Base-by-base conservation (phyloP, 2,797 vertebrate species). In the Rallus crepitans region DNA sequence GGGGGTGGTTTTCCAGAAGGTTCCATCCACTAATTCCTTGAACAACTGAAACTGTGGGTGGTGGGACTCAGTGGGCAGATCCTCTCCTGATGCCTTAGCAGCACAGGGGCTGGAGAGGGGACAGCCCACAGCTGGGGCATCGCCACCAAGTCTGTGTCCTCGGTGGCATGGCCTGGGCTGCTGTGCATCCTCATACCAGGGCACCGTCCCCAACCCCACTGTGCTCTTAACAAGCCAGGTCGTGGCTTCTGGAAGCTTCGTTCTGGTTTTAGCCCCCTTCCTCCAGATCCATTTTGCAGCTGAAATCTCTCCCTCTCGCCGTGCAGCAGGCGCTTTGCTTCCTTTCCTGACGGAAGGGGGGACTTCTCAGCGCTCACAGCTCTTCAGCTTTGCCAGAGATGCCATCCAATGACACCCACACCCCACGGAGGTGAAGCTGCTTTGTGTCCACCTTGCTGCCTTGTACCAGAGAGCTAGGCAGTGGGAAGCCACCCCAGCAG, bases 151-250 rank as follows among this genome's bases (percentile, higher is more conserved):
- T 23, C 59, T 24, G 11, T 5, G 17, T 24, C 68, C 37, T 75
- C 0, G 0, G 60, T 56, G 53, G 53, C 70, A 59, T 6, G 20
- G 12, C 40, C 42, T 23, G 56, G 17, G n/a, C 47, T 23, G 30
- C 37, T 0, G 2, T 11, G 31, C 28, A 6, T 19, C 70, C 55
- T 52, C 17, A 2, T 5, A 27, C 23, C 48, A 24, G 0, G 23
- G 55, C 61, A 59, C 28, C 55, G 52, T 14, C 71, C 55, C 47
- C 40, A 60, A 33, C 28, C 9, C 45, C 59, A 55, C 31, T 23
- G 15, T 2, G 1, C 8, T 53, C 50, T 37, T 60, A 23, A 27
- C 20, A 42, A 82, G 17, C 45, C 42, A 35, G 47, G 31, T 18
- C 9, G 17, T 0, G 6, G 50, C n/a, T 69, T 72, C 55, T 30